Evolutionary conservation across 2,888 invertebrate species (phyloP), one percentile per base, ranked within the genome.

Genomic region (Watsonalla cultraria): DNA sequence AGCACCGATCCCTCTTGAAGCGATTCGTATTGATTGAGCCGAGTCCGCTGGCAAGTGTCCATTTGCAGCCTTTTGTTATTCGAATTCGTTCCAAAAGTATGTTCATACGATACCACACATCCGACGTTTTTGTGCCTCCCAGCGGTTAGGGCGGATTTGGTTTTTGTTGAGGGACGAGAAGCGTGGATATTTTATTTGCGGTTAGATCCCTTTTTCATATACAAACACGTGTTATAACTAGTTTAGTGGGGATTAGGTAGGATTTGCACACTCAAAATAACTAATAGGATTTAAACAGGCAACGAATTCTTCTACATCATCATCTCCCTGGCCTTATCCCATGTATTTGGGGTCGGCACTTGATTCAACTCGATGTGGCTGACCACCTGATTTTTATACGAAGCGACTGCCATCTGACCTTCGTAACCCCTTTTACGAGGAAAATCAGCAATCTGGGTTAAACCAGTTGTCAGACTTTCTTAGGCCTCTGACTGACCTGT

Each of bases 21-120:
- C 65, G 64, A 60, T 64, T 64, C 64, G 62, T 76, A 80, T 80
- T 78, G 81, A 81, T 81, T 75, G 66, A 63, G 61, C 56, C 58
- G 63, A 66, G 59, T 14, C 61, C 69, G 66, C 76, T 80, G 81
- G 80, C 81, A 75, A 79, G 69, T 74, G 76, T 79, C 82, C 82
- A 82, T 78, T 74, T 70, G 68, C 64, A 66, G 65, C 65, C 74
- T 76, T 82, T 80, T 78, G 76, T 79, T 78, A 78, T 75, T 74
- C 69, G 68, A 70, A 75, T 73, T 71, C 65, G 63, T 70, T 72
- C 67, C 65, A 67, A 70, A 68, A 69, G 65, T 62, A 72, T 64
- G 62, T 65, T 61, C 53, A 51, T 46, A 58, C 61, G 61, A 54
- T 57, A 56, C 56, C 35, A 63, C 57, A 62, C 54, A 60, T 59